phyloP scores from a whole-genome alignment of 2,797 vertebrate species.

The Leuciscus waleckii region DNA sequence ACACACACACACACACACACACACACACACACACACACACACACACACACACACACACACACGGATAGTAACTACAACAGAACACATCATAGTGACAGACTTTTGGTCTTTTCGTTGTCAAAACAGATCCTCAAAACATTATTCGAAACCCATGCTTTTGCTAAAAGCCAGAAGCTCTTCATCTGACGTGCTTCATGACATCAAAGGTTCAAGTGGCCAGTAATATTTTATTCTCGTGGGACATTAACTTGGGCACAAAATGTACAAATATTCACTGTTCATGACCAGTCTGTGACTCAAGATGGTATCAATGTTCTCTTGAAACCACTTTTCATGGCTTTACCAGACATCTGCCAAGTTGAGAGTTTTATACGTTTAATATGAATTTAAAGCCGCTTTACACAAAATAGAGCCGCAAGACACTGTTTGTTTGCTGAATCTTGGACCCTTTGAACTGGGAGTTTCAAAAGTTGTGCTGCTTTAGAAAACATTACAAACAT shows the following conservation, averaged over 20 bases:
- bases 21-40: background rate
- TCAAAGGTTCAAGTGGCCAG: slow-evolving; percentile 14
- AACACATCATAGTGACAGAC: slow-evolving; percentile 43
- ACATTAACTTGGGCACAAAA: background rate
- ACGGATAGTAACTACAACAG: slow-evolving; percentile 46
- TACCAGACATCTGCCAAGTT: background rate
- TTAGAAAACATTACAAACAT: background rate
- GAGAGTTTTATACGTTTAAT: background rate
- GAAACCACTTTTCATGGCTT: background rate
- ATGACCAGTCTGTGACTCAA: slow-evolving; percentile 9
- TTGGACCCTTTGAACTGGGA: background rate
- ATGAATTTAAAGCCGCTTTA: background rate
- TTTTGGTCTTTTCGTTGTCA: slow-evolving; percentile 48
- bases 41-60: background rate
- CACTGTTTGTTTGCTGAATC: background rate
- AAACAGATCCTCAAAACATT: slow-evolving; percentile 47
- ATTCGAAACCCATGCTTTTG: slow-evolving; percentile 10
- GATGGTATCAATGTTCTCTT: background rate
- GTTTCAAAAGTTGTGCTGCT: background rate
- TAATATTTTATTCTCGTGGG: background rate
- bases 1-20: background rate
- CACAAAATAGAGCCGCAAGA: background rate
- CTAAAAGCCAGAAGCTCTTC: background rate
- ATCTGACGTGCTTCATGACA: slow-evolving; percentile 22
- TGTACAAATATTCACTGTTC: background rate